A percentile compares a stretch with the other conserved stretches of the same genome.
These are phyloP conservation scores for Polymixis flavicincta DNA, from an alignment of 2,888 invertebrate species.

Conservation along the genomic window DNA sequence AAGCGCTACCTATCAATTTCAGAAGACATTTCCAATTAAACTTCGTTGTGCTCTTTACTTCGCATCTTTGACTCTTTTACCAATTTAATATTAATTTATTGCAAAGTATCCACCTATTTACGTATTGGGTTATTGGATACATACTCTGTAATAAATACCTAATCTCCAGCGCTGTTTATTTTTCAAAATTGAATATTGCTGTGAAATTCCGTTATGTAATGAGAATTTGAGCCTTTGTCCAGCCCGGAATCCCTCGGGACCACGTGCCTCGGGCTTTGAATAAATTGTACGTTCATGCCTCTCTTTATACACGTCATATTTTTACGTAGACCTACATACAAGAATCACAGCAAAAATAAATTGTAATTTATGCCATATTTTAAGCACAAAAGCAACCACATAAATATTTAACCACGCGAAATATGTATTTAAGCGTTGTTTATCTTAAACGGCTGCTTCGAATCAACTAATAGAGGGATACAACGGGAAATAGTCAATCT, in stretches of 20 bases:
- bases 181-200: slow-evolving; percentile 68
- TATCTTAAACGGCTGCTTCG: slow-evolving; percentile 16
- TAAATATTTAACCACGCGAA: slow-evolving; percentile 21
- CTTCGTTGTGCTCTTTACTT: slow-evolving; percentile 77
- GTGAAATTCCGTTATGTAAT: slow-evolving; percentile 73
- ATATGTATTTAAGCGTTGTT: slow-evolving; percentile 31
- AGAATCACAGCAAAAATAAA: slow-evolving; percentile 33
- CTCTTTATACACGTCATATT: slow-evolving; percentile 38
- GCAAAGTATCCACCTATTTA: slow-evolving; percentile 34
- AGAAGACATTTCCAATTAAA: slow-evolving; percentile 88
- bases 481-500: slow-evolving; percentile 44
- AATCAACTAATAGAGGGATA: slow-evolving; percentile 44
- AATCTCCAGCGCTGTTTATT: slow-evolving; percentile 20
- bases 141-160: slow-evolving; percentile 11
- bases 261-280: slow-evolving; percentile 72
- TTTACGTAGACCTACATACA: slow-evolving; percentile 34
- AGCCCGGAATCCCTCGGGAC: slow-evolving; percentile 67
- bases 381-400: slow-evolving; percentile 31
- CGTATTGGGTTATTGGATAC: slow-evolving; percentile 16
- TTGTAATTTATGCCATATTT: slow-evolving; percentile 54
- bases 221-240: slow-evolving; percentile 77
- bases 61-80: slow-evolving; percentile 57
- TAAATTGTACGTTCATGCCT: slow-evolving; percentile 71
- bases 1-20: slow-evolving; percentile 82
- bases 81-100: slow-evolving; percentile 51